A percentile compares a stretch with the other conserved stretches of the same genome.
phyloP scores from a whole-genome alignment of 2,888 invertebrate species.

The Plusia festucae region DNA sequence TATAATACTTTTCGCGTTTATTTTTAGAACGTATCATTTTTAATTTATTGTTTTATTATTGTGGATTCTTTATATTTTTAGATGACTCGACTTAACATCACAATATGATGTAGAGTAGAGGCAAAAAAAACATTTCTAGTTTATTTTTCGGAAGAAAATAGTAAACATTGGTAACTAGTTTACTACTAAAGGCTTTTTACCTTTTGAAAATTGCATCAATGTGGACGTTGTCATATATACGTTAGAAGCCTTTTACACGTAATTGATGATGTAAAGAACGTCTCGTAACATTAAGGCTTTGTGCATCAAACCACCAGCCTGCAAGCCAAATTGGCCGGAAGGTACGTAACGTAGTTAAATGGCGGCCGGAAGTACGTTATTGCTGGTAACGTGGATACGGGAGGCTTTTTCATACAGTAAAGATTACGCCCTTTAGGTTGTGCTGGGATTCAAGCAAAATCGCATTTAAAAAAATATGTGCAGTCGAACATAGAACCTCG shows the following conservation, averaged over 20 bases:
- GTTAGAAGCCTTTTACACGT: slow-evolving; percentile 1
- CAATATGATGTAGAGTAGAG: too few relatives aligned
- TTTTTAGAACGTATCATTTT: too few relatives aligned
- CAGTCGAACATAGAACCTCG: too few relatives aligned
- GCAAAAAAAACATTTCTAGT: too few relatives aligned
- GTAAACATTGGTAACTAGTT: not conserved
- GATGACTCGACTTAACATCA: too few relatives aligned
- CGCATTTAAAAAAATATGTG: too few relatives aligned
- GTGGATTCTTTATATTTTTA: too few relatives aligned
- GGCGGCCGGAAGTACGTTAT: slow-evolving; percentile 5
- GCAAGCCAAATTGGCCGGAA: slow-evolving; percentile 3
- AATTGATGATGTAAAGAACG: not conserved
- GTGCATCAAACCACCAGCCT: not conserved
- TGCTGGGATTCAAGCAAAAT: not conserved
- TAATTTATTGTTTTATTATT: too few relatives aligned
- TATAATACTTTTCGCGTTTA: too few relatives aligned
- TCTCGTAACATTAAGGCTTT: slow-evolving; percentile 5
- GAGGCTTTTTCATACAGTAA: not conserved
- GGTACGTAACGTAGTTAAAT: slow-evolving; percentile 4
- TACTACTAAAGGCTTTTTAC: not conserved
- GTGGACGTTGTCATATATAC: not conserved
- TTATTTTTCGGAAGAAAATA: too few relatives aligned
- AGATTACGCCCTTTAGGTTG: not conserved
- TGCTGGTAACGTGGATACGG: not conserved
- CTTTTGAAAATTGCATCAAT: not conserved